Base-by-base conservation (phyloP, 1,140 invertebrate genomes). In the Coboldia fuscipes region DNA sequence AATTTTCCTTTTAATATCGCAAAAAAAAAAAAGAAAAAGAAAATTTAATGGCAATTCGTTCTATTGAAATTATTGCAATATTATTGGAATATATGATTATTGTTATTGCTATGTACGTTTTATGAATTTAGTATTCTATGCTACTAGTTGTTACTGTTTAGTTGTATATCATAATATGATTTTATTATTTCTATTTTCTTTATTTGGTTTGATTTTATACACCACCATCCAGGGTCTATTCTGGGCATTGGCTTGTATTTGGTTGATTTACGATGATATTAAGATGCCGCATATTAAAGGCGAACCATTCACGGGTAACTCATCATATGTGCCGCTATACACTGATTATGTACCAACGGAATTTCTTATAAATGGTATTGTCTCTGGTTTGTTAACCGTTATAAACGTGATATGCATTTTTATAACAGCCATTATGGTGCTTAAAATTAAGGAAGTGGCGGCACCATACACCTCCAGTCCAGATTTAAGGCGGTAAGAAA, bases 371-470 rank as follows among this genome's bases (percentile, higher is more conserved):
- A 71, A 85, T 45, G 83, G 81, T 14, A 68, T 75, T 28, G 68
- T 84, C 20, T 84, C 79, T 45, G 72, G 79, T 27, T 68, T 74
- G 38, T 56, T 89, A 12, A 84, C 80, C 2, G 60, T 84, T 18
- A 61, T 88, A 4, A 86, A 89, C 50, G 80, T 88, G 20, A 63
- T 75, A 42, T 82, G 80, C 50, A 86, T 89, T 45, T 75, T 86
- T 44, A 66, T 82, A 39, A 77, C 77, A 16, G 80, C 78, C 2
- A 70, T 84, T 41, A 63, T 81, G 36, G 70, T 85, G 14, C 48
- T 86, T 16, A 85, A 85, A 66, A 78, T 86, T 36, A 88, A 88
- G 54, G 81, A 85, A 60, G 78, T 86, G 1, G 79, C 80, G 1
- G 71, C 72, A 2, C 81, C 81, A 0, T 74, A 80, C 35, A 76